phyloP scores from a whole-genome alignment of 1,140 invertebrate species.

The Mya arenaria region DNA sequence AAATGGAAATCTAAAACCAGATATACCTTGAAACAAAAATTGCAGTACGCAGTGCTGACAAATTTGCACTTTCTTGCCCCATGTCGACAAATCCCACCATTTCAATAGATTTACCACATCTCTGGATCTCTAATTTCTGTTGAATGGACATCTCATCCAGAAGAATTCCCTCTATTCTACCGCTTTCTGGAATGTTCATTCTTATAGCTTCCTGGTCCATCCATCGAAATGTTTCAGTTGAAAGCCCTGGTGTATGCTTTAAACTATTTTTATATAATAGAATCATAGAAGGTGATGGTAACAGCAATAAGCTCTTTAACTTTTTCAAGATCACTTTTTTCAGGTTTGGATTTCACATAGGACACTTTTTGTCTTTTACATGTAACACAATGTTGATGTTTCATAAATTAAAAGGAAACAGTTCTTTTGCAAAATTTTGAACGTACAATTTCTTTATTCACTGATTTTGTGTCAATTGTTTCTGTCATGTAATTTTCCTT shows the following conservation, averaged over 20 bases:
- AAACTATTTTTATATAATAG: constrained; percentile 17
- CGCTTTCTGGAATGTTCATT: not conserved
- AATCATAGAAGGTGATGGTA: not conserved
- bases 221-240: constrained; percentile 16
- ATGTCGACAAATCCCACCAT: constrained; percentile 33
- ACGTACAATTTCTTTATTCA: not conserved
- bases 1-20: constrained; percentile 58
- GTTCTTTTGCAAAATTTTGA: constrained; percentile 6
- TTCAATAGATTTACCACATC: constrained; percentile 12
- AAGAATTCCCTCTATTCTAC: constrained; percentile 12
- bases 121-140: constrained; percentile 21
- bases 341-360: not conserved
- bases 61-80: constrained; percentile 6
- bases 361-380: constrained; percentile 19
- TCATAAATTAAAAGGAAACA: not conserved
- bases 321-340: constrained; percentile 12
- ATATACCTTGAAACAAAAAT: constrained; percentile 44
- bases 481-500: constrained; percentile 9
- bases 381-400: not conserved
- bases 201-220: constrained; percentile 45
- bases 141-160: constrained; percentile 46
- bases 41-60: constrained; percentile 41
- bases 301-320: constrained; percentile 14
- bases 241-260: constrained; percentile 1
- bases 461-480: not conserved